Evolutionary conservation across 2,113 vertebrate genomes (phyloP).

Genomic region (Melanerpes aurifrons): DNA sequence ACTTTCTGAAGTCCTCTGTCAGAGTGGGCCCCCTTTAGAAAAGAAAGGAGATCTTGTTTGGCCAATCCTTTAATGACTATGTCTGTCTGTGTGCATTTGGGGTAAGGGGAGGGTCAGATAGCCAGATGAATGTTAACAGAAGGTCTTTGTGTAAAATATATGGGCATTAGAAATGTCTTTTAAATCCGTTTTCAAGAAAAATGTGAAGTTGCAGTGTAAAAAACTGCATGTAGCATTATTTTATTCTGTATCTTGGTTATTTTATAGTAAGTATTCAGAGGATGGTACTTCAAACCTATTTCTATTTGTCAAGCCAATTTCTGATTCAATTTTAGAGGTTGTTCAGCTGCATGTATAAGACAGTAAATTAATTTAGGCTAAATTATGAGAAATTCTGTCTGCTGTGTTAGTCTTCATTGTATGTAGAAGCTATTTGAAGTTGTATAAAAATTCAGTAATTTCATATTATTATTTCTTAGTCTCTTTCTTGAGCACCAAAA

Average conservation of each 20-base stretch:
- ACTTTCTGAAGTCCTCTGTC: background rate
- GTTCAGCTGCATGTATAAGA: background rate
- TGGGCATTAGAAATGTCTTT: conserved; percentile 7
- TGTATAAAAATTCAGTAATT: background rate
- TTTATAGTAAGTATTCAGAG: background rate
- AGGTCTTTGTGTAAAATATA: conserved; percentile 54
- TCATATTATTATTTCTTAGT: background rate
- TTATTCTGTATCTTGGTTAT: background rate
- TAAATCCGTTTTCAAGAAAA: background rate
- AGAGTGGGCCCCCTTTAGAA: conserved; percentile 7
- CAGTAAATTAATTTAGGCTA: background rate
- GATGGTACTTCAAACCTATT: background rate
- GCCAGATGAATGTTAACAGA: conserved; percentile 58
- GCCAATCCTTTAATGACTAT: conserved; percentile 44
- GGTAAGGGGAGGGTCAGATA: background rate
- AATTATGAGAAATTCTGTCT: background rate
- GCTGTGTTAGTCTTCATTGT: background rate
- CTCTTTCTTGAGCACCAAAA: background rate
- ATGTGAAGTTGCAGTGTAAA: background rate
- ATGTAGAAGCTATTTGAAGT: background rate
- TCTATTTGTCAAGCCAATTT: background rate
- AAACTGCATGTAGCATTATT: background rate
- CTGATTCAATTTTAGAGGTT: background rate
- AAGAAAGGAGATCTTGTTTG: conserved; percentile 66
- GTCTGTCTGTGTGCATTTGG: conserved; percentile 6